Conservation (phyloP, 2,888 invertebrate species). For the Augochlorella aurata region DNA sequence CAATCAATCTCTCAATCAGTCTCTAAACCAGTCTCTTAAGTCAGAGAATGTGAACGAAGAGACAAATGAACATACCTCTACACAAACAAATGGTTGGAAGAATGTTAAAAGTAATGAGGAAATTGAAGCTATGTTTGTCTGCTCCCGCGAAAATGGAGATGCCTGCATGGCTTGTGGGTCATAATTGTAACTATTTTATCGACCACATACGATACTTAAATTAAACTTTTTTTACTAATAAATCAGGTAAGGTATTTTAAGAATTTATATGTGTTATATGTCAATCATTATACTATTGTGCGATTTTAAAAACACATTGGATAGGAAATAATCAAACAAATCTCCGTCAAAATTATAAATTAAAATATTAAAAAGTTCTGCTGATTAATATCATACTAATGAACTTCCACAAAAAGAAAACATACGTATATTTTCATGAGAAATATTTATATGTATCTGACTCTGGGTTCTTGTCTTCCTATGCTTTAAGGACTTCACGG, state of each 20-base stretch:
- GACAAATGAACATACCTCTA: constrained; percentile 7
- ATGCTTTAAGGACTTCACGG: neutral
- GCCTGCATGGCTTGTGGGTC: constrained; percentile 92
- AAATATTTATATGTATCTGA: neutral
- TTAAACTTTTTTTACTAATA: neutral
- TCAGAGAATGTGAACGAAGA: constrained; percentile 4
- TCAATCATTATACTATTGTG: neutral
- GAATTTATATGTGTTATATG: constrained; percentile 32
- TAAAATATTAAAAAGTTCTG: neutral
- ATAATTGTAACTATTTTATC: constrained; percentile 75
- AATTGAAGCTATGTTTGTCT: constrained; percentile 89
- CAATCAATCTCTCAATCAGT: neutral
- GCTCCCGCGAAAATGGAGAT: constrained; percentile 94
- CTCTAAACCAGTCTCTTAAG: neutral
- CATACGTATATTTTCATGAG: neutral
- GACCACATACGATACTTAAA: constrained; percentile 10
- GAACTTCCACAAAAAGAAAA: neutral
- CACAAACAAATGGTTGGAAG: constrained; percentile 10
- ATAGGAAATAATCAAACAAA: neutral
- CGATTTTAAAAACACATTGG: neutral
- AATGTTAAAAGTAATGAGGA: constrained; percentile 74
- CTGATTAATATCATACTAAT: neutral
- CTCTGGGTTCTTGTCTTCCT: neutral
- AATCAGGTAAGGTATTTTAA: constrained; percentile 21
- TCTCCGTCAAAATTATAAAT: neutral